Base-by-base conservation (phyloP, 2,888 invertebrate species). In the Electrophaes corylata region DNA sequence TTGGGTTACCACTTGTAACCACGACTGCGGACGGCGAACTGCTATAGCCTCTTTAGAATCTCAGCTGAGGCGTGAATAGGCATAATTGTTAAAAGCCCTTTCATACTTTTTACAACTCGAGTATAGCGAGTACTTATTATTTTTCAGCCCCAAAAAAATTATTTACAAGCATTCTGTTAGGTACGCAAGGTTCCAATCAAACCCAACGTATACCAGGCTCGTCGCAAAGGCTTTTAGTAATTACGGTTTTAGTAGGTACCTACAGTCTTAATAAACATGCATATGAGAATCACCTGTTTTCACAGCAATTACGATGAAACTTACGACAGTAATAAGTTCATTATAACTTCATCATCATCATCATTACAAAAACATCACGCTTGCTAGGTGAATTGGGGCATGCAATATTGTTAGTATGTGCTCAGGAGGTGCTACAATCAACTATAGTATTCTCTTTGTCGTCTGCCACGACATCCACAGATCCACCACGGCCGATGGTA, bases 1-100 rank as follows among this genome's bases (percentile, higher is more conserved):
- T 51, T 51, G 43, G 50, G 50, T 41, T 33, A 43, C 43, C 50
- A 43, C 50, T 51, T 23, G 16, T 31, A 35, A 51, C 43, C 33
- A 8, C 20, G 31, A 33, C 43, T 33, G 26, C 26, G 48, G 41
- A 40, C 40, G 26, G 29, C 18, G 6, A 18, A 41, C 31, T 39
- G 41, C 47, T 40, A 29, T 29, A 31, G 50, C 33, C 14, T 35
- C 23, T 51, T 51, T 51, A n/a, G 33, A 35, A 35, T 41, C 43
- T 33, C 16, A 33, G 14, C 35, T 31, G 31, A 35, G 35, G n/a
- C 48, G 20, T 51, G 50, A 51, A 51, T 43, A 51, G 50, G 16
- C 50, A 51, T 43, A 43, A 43, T 51, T 51, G 14, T 51, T 6
- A 31, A 49, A 12, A 41, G 48, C 12, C 18, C 29, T 40, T 29